Evolutionary conservation across 2,888 invertebrate species (phyloP).

Genomic region (Microplitis deprimator): DNA sequence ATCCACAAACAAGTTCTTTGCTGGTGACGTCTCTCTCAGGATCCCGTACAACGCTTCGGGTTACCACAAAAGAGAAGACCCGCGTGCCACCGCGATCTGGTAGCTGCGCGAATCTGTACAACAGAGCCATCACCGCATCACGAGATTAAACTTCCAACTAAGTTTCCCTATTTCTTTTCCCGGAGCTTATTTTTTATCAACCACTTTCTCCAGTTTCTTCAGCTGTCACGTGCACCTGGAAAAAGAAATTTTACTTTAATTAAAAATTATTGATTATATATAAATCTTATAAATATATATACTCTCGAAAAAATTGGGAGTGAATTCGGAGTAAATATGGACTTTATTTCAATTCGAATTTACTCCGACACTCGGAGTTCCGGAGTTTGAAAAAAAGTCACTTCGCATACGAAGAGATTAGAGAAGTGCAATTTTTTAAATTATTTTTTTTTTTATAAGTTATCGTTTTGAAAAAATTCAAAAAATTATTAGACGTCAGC

Average conservation of each 20-base stretch:
- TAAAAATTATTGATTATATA: too few relatives aligned
- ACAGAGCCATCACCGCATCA: constrained; percentile 80
- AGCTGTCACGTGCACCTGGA: neutral
- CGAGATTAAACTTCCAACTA: constrained; percentile 51
- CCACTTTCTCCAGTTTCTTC: neutral
- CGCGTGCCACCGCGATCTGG: constrained; percentile 87
- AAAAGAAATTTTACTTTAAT: neutral
- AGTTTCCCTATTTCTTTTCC: constrained; percentile 17
- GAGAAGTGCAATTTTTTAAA: too few relatives aligned
- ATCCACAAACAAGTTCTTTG: constrained; percentile 86
- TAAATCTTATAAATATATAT: too few relatives aligned
- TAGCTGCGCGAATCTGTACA: constrained; percentile 86
- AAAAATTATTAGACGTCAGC: too few relatives aligned
- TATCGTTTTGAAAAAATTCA: too few relatives aligned
- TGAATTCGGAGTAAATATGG: too few relatives aligned
- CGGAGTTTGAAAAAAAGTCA: too few relatives aligned
- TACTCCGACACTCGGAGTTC: too few relatives aligned
- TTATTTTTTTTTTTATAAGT: too few relatives aligned
- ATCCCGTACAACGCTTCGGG: constrained; percentile 83
- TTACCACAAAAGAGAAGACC: constrained; percentile 88
- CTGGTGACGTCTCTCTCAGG: constrained; percentile 85
- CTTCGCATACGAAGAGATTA: too few relatives aligned
- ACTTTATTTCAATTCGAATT: too few relatives aligned
- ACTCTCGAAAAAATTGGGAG: too few relatives aligned
- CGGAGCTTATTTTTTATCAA: neutral